Conservation (phyloP, 2,888 invertebrate species). For the Lissonota sp. region DNA sequence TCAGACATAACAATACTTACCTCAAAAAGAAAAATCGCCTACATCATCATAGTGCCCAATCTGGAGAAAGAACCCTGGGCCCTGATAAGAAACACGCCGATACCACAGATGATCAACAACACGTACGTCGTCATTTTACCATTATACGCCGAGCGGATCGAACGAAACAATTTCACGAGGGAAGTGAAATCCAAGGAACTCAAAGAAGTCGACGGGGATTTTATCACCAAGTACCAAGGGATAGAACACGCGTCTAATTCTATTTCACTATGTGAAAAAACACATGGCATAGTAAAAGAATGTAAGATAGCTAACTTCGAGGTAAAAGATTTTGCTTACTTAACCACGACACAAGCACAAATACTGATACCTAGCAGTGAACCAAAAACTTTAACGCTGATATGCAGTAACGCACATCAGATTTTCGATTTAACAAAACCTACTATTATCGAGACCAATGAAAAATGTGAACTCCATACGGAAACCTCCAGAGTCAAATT, state of each 20-base stretch:
- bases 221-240: slow-evolving; percentile 24
- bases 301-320: too few relatives aligned
- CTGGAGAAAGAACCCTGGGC: too few relatives aligned
- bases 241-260: slow-evolving; percentile 22
- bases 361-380: too few relatives aligned
- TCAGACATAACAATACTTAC: slow-evolving; percentile 16
- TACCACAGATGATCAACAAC: slow-evolving; percentile 3
- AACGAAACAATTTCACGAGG: slow-evolving; percentile 27
- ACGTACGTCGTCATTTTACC: slow-evolving; percentile 19
- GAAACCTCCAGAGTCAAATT: slow-evolving; percentile 27
- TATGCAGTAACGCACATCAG: too few relatives aligned
- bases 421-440: too few relatives aligned
- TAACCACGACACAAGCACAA: too few relatives aligned
- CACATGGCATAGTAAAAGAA: neutral
- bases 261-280: slow-evolving; percentile 19
- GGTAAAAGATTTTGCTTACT: too few relatives aligned
- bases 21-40: slow-evolving; percentile 7
- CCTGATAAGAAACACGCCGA: too few relatives aligned
- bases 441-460: too few relatives aligned
- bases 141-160: slow-evolving; percentile 16
- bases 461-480: too few relatives aligned
- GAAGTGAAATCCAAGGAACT: slow-evolving; percentile 17
- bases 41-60: too few relatives aligned
- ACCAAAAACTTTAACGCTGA: too few relatives aligned
- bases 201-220: slow-evolving; percentile 7